phyloP scores from a whole-genome alignment of 2,797 vertebrate species.

The Dicrostonyx torquatus region DNA sequence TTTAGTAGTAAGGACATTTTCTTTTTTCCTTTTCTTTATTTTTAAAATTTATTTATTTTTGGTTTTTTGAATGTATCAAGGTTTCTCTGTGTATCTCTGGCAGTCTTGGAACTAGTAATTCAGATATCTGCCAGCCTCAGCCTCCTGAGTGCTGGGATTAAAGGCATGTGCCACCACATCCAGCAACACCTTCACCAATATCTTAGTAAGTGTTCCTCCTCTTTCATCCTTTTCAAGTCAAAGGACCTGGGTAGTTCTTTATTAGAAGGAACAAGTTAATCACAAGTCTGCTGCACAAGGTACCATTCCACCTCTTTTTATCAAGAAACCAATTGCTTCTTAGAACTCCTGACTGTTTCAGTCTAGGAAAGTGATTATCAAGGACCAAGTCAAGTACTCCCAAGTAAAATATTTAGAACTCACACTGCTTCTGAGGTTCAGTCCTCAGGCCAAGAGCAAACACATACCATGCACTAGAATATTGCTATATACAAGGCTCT shows the following conservation, averaged over 20 bases:
- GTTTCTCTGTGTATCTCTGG: background rate
- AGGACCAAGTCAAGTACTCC: background rate
- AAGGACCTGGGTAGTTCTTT: background rate
- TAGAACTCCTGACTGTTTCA: background rate
- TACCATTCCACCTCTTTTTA: background rate
- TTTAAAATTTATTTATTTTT: background rate
- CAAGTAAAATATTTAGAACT: background rate
- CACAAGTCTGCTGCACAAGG: background rate
- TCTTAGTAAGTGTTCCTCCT: background rate
- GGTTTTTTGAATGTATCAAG: background rate
- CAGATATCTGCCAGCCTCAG: background rate
- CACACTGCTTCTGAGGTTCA: background rate
- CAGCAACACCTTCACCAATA: background rate
- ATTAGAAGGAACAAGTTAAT: background rate
- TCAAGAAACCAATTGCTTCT: background rate
- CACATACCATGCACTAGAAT: background rate
- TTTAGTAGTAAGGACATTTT: background rate
- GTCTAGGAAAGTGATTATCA: background rate
- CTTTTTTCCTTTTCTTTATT: too few species aligned
- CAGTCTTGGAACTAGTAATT: background rate
- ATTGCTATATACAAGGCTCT: background rate
- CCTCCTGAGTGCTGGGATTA: background rate
- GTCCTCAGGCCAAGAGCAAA: accelerated
- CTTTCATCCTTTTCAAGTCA: background rate
- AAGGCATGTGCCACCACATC: accelerated